Evolutionary conservation across 2,888 invertebrate genomes (phyloP).

Genomic region (Hydriomena furcata): DNA sequence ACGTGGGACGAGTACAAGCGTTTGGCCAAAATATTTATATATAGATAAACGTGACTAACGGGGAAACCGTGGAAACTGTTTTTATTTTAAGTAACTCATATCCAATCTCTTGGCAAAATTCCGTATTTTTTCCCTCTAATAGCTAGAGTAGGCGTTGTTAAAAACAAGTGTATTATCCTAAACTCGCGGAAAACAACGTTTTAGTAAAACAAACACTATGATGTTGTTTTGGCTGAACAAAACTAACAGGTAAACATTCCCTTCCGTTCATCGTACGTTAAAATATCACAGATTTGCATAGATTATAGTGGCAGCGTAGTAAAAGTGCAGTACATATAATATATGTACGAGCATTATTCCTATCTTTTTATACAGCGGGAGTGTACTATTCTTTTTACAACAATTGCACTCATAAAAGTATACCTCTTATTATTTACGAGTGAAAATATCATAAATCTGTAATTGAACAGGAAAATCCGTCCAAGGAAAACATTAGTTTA

Average conservation of each 20-base stretch:
- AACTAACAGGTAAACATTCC: constrained; percentile 6
- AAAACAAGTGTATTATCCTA: not conserved
- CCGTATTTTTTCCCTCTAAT: not conserved
- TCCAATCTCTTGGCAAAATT: constrained; percentile 1
- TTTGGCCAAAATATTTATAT: too few relatives aligned
- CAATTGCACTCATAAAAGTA: too few relatives aligned
- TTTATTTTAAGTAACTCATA: not conserved
- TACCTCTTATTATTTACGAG: too few relatives aligned
- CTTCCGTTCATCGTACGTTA: not conserved
- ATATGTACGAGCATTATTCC: too few relatives aligned
- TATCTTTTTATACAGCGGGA: too few relatives aligned
- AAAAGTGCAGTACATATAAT: too few relatives aligned
- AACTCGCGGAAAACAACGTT: constrained; percentile 4
- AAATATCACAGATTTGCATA: constrained; percentile 4
- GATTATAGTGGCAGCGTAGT: not conserved
- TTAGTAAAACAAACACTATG: constrained; percentile 10
- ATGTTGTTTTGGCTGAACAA: constrained; percentile 6
- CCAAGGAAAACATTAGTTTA: too few relatives aligned
- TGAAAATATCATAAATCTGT: too few relatives aligned
- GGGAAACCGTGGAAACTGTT: not conserved
- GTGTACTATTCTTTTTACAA: too few relatives aligned
- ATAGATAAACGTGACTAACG: too few relatives aligned
- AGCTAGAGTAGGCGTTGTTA: constrained; percentile 1
- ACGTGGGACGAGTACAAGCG: too few relatives aligned
- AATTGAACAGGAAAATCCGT: too few relatives aligned